These are phyloP conservation scores for Mola mola DNA, from an alignment of 2,113 vertebrate species.

Conservation along the genomic window DNA sequence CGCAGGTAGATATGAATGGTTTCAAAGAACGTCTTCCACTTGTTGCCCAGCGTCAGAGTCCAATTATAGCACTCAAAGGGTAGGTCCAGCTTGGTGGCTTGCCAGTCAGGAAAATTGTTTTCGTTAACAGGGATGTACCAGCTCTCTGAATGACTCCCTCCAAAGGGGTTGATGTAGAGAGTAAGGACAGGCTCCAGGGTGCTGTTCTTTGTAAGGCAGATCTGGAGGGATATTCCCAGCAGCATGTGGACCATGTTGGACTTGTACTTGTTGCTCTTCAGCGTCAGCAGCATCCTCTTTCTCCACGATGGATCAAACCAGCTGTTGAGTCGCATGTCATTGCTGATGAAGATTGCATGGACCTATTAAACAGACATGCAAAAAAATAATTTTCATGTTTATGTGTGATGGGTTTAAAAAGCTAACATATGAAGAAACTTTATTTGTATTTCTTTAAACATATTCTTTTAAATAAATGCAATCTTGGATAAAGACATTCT, in stretches of 20 bases:
- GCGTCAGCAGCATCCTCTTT: conserved; percentile 94
- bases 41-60: conserved; percentile 95
- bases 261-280: conserved; percentile 99
- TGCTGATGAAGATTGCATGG: conserved; percentile 98
- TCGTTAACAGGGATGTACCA: conserved; percentile 95
- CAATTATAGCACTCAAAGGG: conserved; percentile 97
- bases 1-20: conserved; percentile 96
- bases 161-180: conserved; percentile 95
- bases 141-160: conserved; percentile 98
- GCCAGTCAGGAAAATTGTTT: conserved; percentile 93
- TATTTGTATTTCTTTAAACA: too few species aligned
- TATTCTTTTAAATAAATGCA: too few species aligned
- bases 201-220: conserved; percentile 98
- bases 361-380: conserved; percentile 70
- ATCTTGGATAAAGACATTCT: too few species aligned
- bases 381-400: too few species aligned
- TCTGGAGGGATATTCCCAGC: conserved; percentile 93
- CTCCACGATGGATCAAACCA: conserved; percentile 99
- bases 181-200: conserved; percentile 94
- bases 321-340: conserved; percentile 97
- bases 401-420: too few species aligned
- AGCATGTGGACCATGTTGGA: conserved; percentile 97
- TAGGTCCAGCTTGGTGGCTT: conserved; percentile 91
- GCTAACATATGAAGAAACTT: too few species aligned
- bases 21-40: conserved; percentile 98